Conservation (phyloP, 2,797 vertebrate genomes). For the Odontamblyopus lacepedii region DNA sequence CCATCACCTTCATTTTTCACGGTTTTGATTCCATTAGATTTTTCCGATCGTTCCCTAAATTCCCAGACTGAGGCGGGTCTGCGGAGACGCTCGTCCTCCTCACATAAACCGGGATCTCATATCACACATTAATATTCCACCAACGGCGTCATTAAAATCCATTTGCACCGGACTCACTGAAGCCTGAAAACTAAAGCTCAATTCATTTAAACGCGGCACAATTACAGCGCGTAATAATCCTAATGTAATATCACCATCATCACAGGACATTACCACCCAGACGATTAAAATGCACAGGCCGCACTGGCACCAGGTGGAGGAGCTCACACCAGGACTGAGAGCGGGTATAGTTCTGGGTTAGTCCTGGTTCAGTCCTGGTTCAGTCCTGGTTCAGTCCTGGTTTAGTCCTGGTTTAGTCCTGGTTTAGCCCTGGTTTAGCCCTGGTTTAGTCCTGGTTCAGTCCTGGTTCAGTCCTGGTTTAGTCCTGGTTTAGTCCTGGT, state of each 20-base stretch:
- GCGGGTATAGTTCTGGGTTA: too few relatives aligned
- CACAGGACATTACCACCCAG: neutral
- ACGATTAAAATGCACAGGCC: neutral
- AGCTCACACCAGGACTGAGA: too few relatives aligned
- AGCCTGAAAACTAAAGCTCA: slow-evolving; percentile 72
- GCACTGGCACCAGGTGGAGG: too few relatives aligned
- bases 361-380: neutral
- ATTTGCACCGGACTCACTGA: slow-evolving; percentile 78
- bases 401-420: too few relatives aligned
- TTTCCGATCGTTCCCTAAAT: neutral
- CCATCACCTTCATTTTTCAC: slow-evolving; percentile 1
- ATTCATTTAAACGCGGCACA: slow-evolving; percentile 61
- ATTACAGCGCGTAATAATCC: slow-evolving; percentile 77
- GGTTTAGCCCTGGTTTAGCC: too few relatives aligned
- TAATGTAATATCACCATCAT: slow-evolving; percentile 37
- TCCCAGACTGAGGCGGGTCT: slow-evolving; percentile 28
- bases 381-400: too few relatives aligned
- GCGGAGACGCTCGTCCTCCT: neutral
- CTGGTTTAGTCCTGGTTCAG: too few relatives aligned
- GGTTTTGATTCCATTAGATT: slow-evolving; percentile 8
- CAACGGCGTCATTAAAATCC: slow-evolving; percentile 80
- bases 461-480: too few relatives aligned
- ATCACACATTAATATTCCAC: slow-evolving; percentile 86
- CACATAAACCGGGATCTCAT: slow-evolving; percentile 38
- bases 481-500: too few relatives aligned